Evolutionary conservation across 2,113 vertebrate genomes (phyloP), one percentile per base, ranked within the genome.

Genomic region (Galbula dea): DNA sequence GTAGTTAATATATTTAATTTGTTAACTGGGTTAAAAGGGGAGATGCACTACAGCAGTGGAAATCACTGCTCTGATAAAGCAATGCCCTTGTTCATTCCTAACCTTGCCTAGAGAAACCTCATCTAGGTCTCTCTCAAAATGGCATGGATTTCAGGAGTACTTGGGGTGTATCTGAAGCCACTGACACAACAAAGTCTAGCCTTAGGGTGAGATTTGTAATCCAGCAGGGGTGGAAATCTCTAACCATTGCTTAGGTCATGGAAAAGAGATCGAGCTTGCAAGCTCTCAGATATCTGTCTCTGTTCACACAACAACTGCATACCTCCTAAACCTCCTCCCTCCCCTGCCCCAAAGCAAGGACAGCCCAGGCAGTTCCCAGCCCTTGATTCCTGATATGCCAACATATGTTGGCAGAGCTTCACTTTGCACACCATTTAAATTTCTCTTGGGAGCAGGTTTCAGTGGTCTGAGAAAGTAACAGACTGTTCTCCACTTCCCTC

Each of bases 201-300:
- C 61, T 67, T 59, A 52, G 85, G 55, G 54, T 73, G 77, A 84
- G 84, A 76, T 45, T 65, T 82, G 74, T n/a, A 84, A 57, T 49
- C 48, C n/a, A 14, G 16, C 37, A 83, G 59, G 46, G 71, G 48
- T 66, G 79, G 79, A 94, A 94, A 90, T 77, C 80, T 83, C 88
- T 86, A 90, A 83, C 57, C n/a, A 65, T 86, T 90, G 80, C 86
- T 91, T 95, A 95, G 80, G 83, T 93, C 83, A 95, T 93, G 90
- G 92, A 91, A 96, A 94, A 86, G n/a, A 88, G 86, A 75, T 30
- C 55, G 75, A 58, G 89, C 72, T 86, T 19, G 3, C 55, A n/a
- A 71, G 55, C 43, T 90, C 92, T 93, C 77, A 71, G n/a, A 81
- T 95, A 55, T 93, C 92, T 77, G 51, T 71, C 76, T 68, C 71